Percentiles rank a stretch among this genome's conserved stretches.
Conservation (phyloP, 1,140 invertebrate genomes). For the Aethina tumida region DNA sequence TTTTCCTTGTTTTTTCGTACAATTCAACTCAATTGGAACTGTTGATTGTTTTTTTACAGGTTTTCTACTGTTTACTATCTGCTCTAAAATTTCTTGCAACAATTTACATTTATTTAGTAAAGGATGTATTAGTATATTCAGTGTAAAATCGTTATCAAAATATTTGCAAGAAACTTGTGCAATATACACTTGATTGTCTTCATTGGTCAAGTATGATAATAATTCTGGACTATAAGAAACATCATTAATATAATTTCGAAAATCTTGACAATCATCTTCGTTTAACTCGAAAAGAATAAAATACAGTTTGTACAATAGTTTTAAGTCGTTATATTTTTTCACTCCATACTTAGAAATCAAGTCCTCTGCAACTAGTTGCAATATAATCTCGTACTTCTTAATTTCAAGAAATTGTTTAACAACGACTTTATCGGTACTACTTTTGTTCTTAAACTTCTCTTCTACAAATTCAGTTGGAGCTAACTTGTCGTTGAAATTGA, state of each 20-base stretch:
- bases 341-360: conserved; percentile 1
- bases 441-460: background rate
- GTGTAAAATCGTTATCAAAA: conserved; percentile 39
- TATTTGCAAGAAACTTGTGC: conserved; percentile 22
- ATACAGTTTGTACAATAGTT: conserved; percentile 9
- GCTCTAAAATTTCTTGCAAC: conserved; percentile 30
- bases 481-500: too few species aligned
- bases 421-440: background rate
- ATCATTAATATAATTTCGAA: too few species aligned
- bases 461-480: conserved; percentile 1
- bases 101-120: conserved; percentile 37
- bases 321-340: background rate
- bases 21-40: conserved; percentile 29
- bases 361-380: background rate
- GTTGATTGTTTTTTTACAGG: conserved; percentile 34
- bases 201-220: conserved; percentile 31
- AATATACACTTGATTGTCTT: conserved; percentile 18
- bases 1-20: conserved; percentile 9
- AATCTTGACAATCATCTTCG: too few species aligned
- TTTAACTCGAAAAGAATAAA: too few species aligned
- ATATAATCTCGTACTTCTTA: background rate
- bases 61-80: conserved; percentile 18
- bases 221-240: too few species aligned
- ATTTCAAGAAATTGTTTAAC: conserved; percentile 2
- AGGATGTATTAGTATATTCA: conserved; percentile 38